Evolutionary conservation across 2,797 vertebrate genomes (phyloP).

Genomic region (Myotis findleyi): DNA sequence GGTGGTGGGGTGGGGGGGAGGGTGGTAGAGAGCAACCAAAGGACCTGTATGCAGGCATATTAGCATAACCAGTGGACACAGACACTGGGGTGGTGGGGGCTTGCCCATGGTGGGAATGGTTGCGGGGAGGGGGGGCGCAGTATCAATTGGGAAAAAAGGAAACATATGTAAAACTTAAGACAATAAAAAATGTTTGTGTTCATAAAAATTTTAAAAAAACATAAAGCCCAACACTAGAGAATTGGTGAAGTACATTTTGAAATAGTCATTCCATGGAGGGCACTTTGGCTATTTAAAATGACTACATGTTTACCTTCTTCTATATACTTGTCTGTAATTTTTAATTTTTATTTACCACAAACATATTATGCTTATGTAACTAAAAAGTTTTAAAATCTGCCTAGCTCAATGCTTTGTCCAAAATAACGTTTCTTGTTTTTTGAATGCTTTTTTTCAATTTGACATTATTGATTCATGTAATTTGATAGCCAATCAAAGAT

Average conservation of each 20-base stretch:
- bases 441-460: not conserved
- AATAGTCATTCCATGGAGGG: not conserved
- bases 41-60: too few relatives aligned
- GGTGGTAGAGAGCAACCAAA: too few relatives aligned
- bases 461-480: not conserved
- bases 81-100: too few relatives aligned
- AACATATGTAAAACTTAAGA: too few relatives aligned
- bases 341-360: not conserved
- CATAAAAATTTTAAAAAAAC: not conserved
- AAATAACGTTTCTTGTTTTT: constrained; percentile 1
- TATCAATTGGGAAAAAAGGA: too few relatives aligned
- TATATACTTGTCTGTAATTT: not conserved
- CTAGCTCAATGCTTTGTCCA: not conserved
- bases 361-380: not conserved
- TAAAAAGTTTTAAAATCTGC: constrained; percentile 13
- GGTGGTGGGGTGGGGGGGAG: too few relatives aligned
- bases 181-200: not conserved
- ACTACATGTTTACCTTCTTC: not conserved
- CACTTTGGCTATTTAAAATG: not conserved
- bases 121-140: too few relatives aligned
- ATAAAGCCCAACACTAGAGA: not conserved
- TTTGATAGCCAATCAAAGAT: not conserved
- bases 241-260: not conserved
- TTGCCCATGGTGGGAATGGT: too few relatives aligned
- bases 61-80: too few relatives aligned